Base-by-base conservation (phyloP, 1,140 invertebrate species). In the Conus ventricosus region DNA sequence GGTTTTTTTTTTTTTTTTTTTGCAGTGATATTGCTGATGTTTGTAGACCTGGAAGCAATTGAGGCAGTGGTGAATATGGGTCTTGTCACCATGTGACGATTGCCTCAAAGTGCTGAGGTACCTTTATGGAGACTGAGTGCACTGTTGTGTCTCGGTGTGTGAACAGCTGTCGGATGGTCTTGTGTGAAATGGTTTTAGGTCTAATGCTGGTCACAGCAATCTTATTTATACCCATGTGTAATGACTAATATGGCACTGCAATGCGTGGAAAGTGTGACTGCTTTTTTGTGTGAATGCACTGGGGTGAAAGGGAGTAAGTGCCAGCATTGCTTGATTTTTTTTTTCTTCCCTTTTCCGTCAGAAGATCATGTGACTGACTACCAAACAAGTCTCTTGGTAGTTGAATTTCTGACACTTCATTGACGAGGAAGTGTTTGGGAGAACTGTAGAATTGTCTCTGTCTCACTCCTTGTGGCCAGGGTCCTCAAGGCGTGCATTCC, bases 401-500 rank as follows among this genome's bases (percentile, higher is more conserved):
- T 63, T 85, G 60, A 57, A 63, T 85, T 27, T 11, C 39, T 25
- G n/a, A 85, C 84, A 84, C 82, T 55, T 25, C 82, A 55, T 5
- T 83, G 82, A 83, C 5, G 53, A 57, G 13, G 53, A 83, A 54
- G 55, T 55, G 23, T 83, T 57, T 83, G 57, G 7, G 53, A 83
- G 53, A 57, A 55, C 51, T 83, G 51, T 25, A 54, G 20, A 39
- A 87, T 75, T 87, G 54, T 55, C 71, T 80, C 27, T 78, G 13
- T 85, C 84, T 84, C 75, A 78, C 85, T n/a, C 67, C 51, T n/a
- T 54, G 75, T 87, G 85, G 53, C 57, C 10, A n/a, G 17, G 17
- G 20, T 27, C 27, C 63, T 23, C 60, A 51, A 4, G 53, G 85
- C 53, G 85, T 87, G 85, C 85, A 87, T 87, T 87, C 85, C 85